Base-by-base conservation (phyloP, 2,888 invertebrate genomes). In the Pristionchus fissidentatus region DNA sequence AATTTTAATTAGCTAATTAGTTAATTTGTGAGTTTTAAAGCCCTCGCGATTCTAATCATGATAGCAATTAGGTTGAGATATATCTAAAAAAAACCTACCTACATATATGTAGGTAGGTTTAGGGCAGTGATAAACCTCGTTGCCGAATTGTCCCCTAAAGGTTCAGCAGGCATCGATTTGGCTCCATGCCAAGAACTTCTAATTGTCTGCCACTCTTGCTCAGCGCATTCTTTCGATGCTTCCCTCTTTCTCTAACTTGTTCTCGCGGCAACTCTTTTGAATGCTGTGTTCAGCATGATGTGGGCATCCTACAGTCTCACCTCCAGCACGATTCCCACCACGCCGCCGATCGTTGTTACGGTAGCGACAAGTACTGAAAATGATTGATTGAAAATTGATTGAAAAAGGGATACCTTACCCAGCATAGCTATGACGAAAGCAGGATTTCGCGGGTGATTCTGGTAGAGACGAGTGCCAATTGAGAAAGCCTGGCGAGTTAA, bases 331-430 rank as follows among this genome's bases (percentile, higher is more conserved):
- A 79, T 79, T 7, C 79, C 79, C 8, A 35, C 32, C 22, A 32
- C 79, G 38, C 79, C 79, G 1, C 79, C 79, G 32, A 79, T 35
- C 35, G 79, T 79, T 15, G 79, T 79, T 49, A 77, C 49, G 75
- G 49, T 49, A 3, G 75, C 75, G 0, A 77, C 75, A 32, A 77
- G 75, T 32, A 49, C 75, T 77, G 75, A 1, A 77, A 49, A n/a
- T n/a, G n/a, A n/a, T n/a, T n/a, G n/a, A 43, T 43, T 41, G 66
- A 66, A n/a, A 38, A 38, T 22, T 41, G n/a, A 38, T 38, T 66
- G 35, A n/a, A n/a, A n/a, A n/a, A n/a, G n/a, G 26, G 1, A 26
- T 26, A 43, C 22, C 75, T 22, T 29, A 77, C 75, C 75, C 0
- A 77, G 75, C 75, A 77, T 77, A 19, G 75, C 75, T 15, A 46